phyloP scores from a whole-genome alignment of 2,113 vertebrate species.

The Actinemys pallida region DNA sequence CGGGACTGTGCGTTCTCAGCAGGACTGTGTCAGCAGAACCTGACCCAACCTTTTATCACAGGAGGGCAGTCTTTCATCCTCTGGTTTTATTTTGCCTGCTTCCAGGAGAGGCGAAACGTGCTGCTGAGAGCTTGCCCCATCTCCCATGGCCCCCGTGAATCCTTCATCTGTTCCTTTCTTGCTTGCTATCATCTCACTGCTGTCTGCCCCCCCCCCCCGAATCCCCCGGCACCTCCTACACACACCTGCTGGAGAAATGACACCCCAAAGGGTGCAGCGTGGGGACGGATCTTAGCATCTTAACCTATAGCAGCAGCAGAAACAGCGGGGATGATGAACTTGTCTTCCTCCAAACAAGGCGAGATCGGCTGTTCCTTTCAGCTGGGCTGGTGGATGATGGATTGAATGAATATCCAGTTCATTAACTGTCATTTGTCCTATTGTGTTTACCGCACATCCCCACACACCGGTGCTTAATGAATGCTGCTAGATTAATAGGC shows the following conservation, averaged over 20 bases:
- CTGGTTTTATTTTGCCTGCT: not conserved
- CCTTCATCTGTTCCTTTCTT: not conserved
- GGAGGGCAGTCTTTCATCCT: not conserved
- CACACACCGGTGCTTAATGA: not conserved
- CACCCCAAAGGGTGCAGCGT: fast-evolving
- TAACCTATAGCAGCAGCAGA: not conserved
- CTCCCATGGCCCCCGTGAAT: not conserved
- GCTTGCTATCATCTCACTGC: not conserved
- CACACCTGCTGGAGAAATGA: not conserved
- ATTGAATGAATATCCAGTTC: not conserved
- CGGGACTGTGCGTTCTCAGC: not conserved
- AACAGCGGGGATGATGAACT: not conserved
- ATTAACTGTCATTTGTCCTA: not conserved
- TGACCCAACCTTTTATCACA: not conserved
- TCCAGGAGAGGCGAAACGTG: not conserved
- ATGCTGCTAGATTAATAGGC: fast-evolving
- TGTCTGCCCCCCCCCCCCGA: not conserved
- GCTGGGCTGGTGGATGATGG: not conserved
- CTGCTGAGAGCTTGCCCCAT: not conserved
- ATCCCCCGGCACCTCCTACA: not conserved
- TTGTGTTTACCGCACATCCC: not conserved
- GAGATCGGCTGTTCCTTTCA: not conserved
- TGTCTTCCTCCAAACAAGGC: not conserved
- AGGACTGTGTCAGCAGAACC: not conserved
- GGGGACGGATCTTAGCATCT: not conserved